Evolutionary conservation across 2,888 invertebrate genomes (phyloP).

Genomic region (Ferrisia virgata): DNA sequence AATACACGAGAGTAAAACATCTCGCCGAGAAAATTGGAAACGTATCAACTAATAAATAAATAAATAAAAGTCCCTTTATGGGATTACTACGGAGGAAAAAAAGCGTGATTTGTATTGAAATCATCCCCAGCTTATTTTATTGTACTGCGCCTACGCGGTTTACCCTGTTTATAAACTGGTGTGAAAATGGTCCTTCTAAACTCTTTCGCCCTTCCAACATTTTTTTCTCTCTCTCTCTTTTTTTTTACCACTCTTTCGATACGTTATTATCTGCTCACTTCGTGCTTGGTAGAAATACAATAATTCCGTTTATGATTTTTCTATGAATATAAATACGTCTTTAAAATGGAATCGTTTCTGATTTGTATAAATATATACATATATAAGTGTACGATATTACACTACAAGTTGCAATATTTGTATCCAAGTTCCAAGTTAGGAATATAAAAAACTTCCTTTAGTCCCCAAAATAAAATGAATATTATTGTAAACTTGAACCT

Average conservation of each 20-base stretch:
- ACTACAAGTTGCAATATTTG: too few relatives aligned
- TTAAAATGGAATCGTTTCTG: conserved; percentile 32
- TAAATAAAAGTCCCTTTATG: conserved; percentile 12
- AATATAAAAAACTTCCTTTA: too few relatives aligned
- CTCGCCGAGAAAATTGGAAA: background rate
- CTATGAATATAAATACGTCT: conserved; percentile 44
- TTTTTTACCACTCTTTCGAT: background rate
- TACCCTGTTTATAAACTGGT: conserved; percentile 2
- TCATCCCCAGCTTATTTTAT: conserved; percentile 41
- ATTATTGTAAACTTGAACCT: too few relatives aligned
- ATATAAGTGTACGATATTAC: background rate
- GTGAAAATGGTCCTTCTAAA: conserved; percentile 22
- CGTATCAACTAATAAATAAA: conserved; percentile 22
- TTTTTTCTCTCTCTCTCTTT: background rate
- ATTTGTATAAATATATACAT: background rate
- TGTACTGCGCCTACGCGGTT: background rate
- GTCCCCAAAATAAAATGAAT: too few relatives aligned
- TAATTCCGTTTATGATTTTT: conserved; percentile 38
- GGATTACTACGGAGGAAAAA: conserved; percentile 16
- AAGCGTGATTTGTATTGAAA: conserved; percentile 42
- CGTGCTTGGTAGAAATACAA: background rate
- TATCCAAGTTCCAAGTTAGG: background rate
- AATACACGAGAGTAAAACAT: background rate
- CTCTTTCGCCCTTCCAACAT: background rate
- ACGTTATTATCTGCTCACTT: background rate